Conservation (phyloP, 1,140 invertebrate species). For the Lasioglossum albipes region DNA sequence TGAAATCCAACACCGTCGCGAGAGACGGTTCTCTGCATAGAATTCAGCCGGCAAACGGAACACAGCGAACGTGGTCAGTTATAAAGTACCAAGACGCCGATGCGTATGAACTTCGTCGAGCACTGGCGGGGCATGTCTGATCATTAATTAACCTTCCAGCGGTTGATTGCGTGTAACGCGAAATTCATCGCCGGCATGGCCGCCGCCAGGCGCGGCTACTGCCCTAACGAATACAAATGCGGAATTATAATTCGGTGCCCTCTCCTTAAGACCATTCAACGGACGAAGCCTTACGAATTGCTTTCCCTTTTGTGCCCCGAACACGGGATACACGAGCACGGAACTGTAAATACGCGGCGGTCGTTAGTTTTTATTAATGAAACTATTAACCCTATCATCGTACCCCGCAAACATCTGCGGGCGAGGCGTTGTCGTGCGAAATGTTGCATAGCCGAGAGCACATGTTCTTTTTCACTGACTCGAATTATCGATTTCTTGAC, state of each 20-base stretch:
- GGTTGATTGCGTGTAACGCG: slow-evolving; percentile 67
- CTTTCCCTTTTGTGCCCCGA: slow-evolving; percentile 58
- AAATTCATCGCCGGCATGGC: slow-evolving; percentile 62
- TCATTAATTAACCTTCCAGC: slow-evolving; percentile 64
- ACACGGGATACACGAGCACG: slow-evolving; percentile 48
- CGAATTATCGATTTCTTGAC: not conserved
- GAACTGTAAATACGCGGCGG: slow-evolving; percentile 51
- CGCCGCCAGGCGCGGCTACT: slow-evolving; percentile 37
- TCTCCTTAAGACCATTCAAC: slow-evolving; percentile 54
- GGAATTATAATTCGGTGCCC: slow-evolving; percentile 71
- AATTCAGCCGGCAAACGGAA: slow-evolving; percentile 39
- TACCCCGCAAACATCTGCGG: slow-evolving; percentile 62
- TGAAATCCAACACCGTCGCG: slow-evolving; percentile 33
- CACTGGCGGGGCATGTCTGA: slow-evolving; percentile 45
- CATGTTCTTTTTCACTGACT: not conserved
- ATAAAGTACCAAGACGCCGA: slow-evolving; percentile 36
- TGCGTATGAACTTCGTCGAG: slow-evolving; percentile 41
- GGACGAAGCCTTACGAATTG: slow-evolving; percentile 57
- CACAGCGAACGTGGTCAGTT: slow-evolving; percentile 45
- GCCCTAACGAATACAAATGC: slow-evolving; percentile 76
- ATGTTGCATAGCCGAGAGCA: slow-evolving; percentile 27
- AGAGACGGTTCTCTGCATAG: slow-evolving; percentile 14
- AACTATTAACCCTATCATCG: slow-evolving; percentile 67
- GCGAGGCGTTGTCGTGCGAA: slow-evolving; percentile 35
- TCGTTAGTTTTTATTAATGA: slow-evolving; percentile 69